Percentiles rank a stretch among this genome's conserved stretches.
phyloP scores from a whole-genome alignment of 2,888 invertebrate genomes.

The Oscheius sp. region DNA sequence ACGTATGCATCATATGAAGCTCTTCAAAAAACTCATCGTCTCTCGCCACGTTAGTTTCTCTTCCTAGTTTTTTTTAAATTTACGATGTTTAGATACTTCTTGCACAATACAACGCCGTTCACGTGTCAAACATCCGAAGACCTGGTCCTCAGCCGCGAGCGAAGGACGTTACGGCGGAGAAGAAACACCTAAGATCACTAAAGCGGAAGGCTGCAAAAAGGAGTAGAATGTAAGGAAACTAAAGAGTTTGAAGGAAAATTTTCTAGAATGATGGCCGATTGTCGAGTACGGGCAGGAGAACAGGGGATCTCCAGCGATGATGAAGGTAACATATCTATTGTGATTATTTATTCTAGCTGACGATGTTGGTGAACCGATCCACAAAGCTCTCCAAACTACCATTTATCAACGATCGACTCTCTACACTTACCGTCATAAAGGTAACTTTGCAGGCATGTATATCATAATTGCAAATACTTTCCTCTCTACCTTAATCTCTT shows the following conservation, averaged over 20 bases:
- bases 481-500: too few species aligned
- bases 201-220: slow-evolving; percentile 21
- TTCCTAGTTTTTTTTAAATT: background rate
- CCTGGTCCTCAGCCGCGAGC: slow-evolving; percentile 5
- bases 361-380: slow-evolving; percentile 14
- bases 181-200: background rate
- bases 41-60: slow-evolving; percentile 36
- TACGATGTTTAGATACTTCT: background rate
- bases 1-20: slow-evolving; percentile 46
- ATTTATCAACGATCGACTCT: slow-evolving; percentile 19
- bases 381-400: background rate
- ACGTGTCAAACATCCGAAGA: background rate
- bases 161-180: slow-evolving; percentile 5
- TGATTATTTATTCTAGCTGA: slow-evolving; percentile 2
- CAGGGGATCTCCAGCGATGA: slow-evolving; percentile 31
- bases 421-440: background rate
- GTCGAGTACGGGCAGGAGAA: slow-evolving; percentile 27
- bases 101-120: slow-evolving; percentile 1
- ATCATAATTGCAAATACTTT: too few species aligned
- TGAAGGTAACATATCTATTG: slow-evolving; percentile 3
- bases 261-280: slow-evolving; percentile 31
- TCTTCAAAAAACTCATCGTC: slow-evolving; percentile 41
- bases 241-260: background rate
- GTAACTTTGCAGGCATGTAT: too few species aligned
- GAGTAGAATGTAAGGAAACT: slow-evolving; percentile 18